A percentile compares a stretch with the other conserved stretches of the same genome.
These are phyloP conservation scores for Ephialtes manifestator DNA, from an alignment of 2,888 invertebrate species.

Conservation along the genomic window DNA sequence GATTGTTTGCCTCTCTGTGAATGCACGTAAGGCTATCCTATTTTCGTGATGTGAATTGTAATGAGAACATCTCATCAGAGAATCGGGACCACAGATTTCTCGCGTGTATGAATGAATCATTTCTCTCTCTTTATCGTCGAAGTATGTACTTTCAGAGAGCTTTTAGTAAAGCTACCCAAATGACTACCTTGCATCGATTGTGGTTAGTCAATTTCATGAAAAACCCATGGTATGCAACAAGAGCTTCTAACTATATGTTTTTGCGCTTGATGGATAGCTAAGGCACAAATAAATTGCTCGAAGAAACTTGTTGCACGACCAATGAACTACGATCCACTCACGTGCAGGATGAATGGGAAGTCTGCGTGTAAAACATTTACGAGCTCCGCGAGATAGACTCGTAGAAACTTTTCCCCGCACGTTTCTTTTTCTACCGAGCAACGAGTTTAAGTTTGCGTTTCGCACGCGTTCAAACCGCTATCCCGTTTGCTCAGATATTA, in stretches of 20 bases:
- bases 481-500: slow-evolving; percentile 22
- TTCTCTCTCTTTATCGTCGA: slow-evolving; percentile 10
- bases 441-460: slow-evolving; percentile 55
- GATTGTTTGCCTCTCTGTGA: slow-evolving; percentile 3
- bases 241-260: slow-evolving; percentile 27
- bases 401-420: slow-evolving; percentile 36
- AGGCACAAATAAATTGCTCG: slow-evolving; percentile 22
- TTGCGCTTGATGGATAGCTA: background rate
- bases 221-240: slow-evolving; percentile 11
- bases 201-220: slow-evolving; percentile 14
- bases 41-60: slow-evolving; percentile 31
- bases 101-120: slow-evolving; percentile 25
- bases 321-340: slow-evolving; percentile 23
- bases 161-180: slow-evolving; percentile 9
- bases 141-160: background rate
- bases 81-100: slow-evolving; percentile 39
- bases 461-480: slow-evolving; percentile 29
- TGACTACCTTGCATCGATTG: background rate
- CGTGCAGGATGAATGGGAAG: slow-evolving; percentile 52
- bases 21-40: slow-evolving; percentile 23
- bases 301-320: slow-evolving; percentile 44
- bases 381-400: slow-evolving; percentile 48
- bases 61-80: slow-evolving; percentile 6
- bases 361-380: slow-evolving; percentile 44
- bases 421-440: slow-evolving; percentile 7